A percentile compares a stretch with the other conserved stretches of the same genome.
These are phyloP conservation scores for Willowsia nigromaculata DNA, from an alignment of 2,888 invertebrate genomes.

Conservation along the genomic window DNA sequence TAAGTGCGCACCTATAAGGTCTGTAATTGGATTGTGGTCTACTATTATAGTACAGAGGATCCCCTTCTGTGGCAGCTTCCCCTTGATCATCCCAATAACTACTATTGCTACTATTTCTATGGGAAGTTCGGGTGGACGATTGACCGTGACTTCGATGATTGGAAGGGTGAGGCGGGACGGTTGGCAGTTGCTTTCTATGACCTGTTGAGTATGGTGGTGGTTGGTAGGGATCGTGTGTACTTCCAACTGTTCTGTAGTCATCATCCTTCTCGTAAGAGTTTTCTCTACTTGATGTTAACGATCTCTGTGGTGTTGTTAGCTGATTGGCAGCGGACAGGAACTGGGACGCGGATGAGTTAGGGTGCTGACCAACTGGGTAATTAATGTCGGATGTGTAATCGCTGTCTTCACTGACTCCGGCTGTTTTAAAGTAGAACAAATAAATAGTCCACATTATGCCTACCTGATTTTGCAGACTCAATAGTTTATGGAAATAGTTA, in stretches of 20 bases:
- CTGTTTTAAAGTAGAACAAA: too few relatives aligned
- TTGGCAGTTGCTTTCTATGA: constrained; percentile 73
- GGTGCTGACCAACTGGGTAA: constrained; percentile 93
- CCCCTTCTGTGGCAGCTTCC: constrained; percentile 80
- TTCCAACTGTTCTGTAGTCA: constrained; percentile 79
- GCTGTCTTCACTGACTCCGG: constrained; percentile 97
- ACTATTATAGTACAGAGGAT: constrained; percentile 93
- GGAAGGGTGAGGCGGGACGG: constrained; percentile 69
- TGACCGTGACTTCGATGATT: constrained; percentile 64
- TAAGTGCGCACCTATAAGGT: constrained; percentile 81
- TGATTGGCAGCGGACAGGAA: constrained; percentile 89
- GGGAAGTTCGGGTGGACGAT: constrained; percentile 55
- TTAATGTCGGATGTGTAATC: constrained; percentile 98
- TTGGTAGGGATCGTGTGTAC: constrained; percentile 61
- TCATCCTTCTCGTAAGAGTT: constrained; percentile 92
- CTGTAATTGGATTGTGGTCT: constrained; percentile 86
- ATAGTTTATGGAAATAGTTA: too few relatives aligned
- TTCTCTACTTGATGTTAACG: constrained; percentile 89
- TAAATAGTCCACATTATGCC: background rate
- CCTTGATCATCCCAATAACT: constrained; percentile 78
- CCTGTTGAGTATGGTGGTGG: constrained; percentile 70
- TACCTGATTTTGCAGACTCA: too few relatives aligned
- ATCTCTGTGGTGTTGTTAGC: constrained; percentile 88
- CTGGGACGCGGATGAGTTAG: constrained; percentile 95
- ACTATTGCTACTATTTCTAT: constrained; percentile 45